phyloP scores from a whole-genome alignment of 2,113 vertebrate genomes.

The Neopipo cinnamomea region DNA sequence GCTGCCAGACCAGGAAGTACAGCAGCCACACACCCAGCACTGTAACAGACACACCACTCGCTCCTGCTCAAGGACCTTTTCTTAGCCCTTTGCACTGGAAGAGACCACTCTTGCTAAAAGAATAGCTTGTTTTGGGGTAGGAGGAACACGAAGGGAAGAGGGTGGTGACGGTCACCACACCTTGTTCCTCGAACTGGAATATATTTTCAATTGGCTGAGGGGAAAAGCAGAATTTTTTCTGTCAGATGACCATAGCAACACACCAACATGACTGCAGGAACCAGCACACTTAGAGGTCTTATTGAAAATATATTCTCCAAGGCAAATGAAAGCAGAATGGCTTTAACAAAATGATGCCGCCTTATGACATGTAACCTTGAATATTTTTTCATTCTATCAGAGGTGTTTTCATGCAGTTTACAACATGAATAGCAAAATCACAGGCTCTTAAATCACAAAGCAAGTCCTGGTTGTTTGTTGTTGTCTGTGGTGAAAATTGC shows the following conservation, averaged over 20 bases:
- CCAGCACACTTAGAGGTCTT: not conserved
- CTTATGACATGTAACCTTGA: not conserved
- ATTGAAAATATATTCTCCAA: not conserved
- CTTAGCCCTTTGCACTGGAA: not conserved
- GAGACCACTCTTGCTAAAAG: not conserved
- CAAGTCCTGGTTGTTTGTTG: not conserved
- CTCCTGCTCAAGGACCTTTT: not conserved
- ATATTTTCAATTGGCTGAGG: not conserved
- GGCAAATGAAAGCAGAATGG: not conserved
- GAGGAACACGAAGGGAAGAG: not conserved
- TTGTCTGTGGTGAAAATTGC: not conserved
- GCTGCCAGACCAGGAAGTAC: not conserved
- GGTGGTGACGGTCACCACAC: not conserved
- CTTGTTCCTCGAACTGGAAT: not conserved
- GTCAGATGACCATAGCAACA: not conserved
- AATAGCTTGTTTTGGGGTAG: not conserved
- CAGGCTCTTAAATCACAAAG: not conserved
- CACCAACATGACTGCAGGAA: fast-evolving
- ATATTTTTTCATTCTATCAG: not conserved
- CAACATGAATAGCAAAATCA: not conserved
- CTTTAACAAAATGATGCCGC: not conserved
- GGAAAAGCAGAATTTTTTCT: not conserved
- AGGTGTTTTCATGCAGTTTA: not conserved
- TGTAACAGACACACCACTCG: fast-evolving
- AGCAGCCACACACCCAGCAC: not conserved